Evolutionary conservation across 2,797 vertebrate species (phyloP).

Genomic region (Euthynnus affinis): DNA sequence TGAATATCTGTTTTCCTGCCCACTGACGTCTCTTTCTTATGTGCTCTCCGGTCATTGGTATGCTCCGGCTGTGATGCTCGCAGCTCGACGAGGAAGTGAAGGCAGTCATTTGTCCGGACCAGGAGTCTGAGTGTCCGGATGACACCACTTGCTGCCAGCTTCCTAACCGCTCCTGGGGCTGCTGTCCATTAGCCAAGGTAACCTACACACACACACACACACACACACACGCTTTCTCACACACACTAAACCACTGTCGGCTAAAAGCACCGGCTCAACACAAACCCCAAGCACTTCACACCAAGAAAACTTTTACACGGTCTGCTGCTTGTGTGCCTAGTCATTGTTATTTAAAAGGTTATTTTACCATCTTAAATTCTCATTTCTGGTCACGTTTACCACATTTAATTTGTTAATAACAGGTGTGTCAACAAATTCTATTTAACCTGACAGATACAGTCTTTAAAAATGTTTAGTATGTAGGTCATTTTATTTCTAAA

Average conservation of each 20-base stretch:
- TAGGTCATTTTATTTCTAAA: no score
- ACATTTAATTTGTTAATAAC: background rate
- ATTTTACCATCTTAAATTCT: no score
- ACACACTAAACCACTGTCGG: background rate
- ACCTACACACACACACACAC: background rate
- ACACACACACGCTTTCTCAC: background rate
- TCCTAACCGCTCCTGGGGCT: constrained; percentile 88
- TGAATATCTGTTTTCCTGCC: background rate
- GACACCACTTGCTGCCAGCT: constrained; percentile 91
- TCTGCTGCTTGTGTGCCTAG: background rate
- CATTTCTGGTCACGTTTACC: background rate
- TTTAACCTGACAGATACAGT: no score
- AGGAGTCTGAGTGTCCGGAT: constrained; percentile 87
- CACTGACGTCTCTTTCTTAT: background rate
- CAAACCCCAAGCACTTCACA: constrained; percentile 3
- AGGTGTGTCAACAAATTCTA: no score
- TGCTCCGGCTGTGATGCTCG: constrained; percentile 18
- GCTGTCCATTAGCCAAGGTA: constrained; percentile 93
- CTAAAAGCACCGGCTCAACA: background rate
- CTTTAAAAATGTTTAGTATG: no score
- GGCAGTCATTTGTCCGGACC: constrained; percentile 88
- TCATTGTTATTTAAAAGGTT: no score
- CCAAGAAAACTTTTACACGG: background rate
- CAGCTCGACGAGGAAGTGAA: constrained; percentile 67
- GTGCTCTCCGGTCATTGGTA: constrained; percentile 32